These are phyloP conservation scores for Synanthedon andrenaeformis DNA, from an alignment of 2,888 invertebrate species.

Conservation along the genomic window DNA sequence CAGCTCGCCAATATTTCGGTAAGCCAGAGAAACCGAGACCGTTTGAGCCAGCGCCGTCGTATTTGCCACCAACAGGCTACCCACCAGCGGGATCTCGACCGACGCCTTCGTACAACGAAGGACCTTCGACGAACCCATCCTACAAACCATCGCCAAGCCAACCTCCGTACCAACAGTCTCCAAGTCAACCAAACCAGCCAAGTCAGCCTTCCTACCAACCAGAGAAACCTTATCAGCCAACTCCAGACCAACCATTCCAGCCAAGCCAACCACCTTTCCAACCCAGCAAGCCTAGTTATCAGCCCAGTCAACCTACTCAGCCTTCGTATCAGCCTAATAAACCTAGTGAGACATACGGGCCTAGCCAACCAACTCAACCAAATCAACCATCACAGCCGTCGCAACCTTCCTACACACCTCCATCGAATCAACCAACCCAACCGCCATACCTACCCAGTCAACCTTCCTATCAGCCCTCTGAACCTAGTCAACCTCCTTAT, in stretches of 20 bases:
- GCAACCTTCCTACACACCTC: constrained; percentile 16
- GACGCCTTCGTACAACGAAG: constrained; percentile 50
- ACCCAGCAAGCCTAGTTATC: constrained; percentile 20
- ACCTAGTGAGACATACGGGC: constrained; percentile 9
- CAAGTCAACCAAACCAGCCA: constrained; percentile 14
- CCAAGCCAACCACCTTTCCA: constrained; percentile 19
- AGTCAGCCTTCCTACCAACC: constrained; percentile 21
- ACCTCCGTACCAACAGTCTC: constrained; percentile 16
- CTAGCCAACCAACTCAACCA: constrained; percentile 16
- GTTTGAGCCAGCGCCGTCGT: constrained; percentile 65
- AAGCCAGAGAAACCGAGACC: constrained; percentile 78
- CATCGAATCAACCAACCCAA: constrained; percentile 14
- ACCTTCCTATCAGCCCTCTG: constrained; percentile 9
- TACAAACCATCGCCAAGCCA: constrained; percentile 16
- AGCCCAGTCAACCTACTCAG: constrained; percentile 16
- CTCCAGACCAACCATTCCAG: constrained; percentile 20
- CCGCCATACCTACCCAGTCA: constrained; percentile 15
- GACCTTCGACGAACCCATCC: constrained; percentile 29
- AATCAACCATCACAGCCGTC: constrained; percentile 19
- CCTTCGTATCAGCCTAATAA: constrained; percentile 15
- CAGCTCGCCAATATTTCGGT: constrained; percentile 78
- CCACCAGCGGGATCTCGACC: constrained; percentile 52
- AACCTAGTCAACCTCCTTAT: constrained; percentile 15
- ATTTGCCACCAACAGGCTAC: constrained; percentile 54
- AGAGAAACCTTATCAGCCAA: constrained; percentile 8